These are phyloP conservation scores for Hippocampus comes DNA, from an alignment of 2,113 vertebrate genomes.

Conservation along the genomic window DNA sequence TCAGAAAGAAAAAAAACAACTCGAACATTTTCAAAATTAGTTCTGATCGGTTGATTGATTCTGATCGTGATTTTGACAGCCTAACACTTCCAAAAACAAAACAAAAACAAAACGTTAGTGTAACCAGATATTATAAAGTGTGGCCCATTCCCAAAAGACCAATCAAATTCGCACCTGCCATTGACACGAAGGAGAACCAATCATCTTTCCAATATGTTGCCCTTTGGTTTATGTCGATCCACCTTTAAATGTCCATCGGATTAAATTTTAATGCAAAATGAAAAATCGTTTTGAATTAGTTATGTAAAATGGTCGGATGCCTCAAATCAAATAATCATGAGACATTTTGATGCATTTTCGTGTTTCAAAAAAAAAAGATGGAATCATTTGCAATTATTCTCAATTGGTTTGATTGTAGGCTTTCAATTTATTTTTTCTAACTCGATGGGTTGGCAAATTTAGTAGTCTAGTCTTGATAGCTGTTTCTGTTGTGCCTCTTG, in stretches of 20 bases:
- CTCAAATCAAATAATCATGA: not conserved
- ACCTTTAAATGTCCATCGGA: not conserved
- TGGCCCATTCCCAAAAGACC: not conserved
- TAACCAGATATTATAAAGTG: not conserved
- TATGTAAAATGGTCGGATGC: not conserved
- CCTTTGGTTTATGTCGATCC: not conserved
- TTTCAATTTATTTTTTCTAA: not conserved
- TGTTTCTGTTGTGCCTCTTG: not conserved
- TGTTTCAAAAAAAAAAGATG: not conserved
- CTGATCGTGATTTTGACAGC: constrained; percentile 4
- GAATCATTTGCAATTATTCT: not conserved
- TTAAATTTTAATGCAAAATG: not conserved
- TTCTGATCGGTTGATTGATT: not conserved
- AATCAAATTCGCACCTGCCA: constrained; percentile 3
- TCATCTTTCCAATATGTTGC: not conserved
- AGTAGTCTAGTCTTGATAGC: not conserved
- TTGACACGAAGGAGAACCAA: constrained; percentile 1
- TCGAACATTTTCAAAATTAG: not conserved
- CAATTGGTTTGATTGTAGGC: not conserved
- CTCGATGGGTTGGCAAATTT: not conserved
- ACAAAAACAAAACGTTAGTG: not conserved
- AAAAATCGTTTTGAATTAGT: not conserved
- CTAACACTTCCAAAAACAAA: not conserved
- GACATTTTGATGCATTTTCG: not conserved
- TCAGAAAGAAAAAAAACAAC: not conserved